Conservation (phyloP, 2,797 vertebrate species). For the Champsocephalus esox region DNA sequence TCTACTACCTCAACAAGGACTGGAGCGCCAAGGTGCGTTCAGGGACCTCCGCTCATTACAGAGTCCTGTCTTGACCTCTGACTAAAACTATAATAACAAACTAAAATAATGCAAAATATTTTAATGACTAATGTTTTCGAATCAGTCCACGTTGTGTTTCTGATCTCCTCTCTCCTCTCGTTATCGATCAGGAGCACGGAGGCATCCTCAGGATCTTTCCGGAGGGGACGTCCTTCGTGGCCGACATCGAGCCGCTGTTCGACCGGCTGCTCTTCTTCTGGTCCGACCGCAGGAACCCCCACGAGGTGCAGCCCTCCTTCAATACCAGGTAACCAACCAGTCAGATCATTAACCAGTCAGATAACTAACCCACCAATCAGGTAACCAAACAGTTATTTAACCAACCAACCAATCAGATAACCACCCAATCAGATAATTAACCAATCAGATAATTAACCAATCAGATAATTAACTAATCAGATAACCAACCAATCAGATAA, state of each 20-base stretch:
- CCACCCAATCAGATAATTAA: too few species aligned
- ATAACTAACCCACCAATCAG: too few species aligned
- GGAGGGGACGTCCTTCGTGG: constrained; percentile 90
- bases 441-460: too few species aligned
- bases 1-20: constrained; percentile 97
- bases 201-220: constrained; percentile 95
- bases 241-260: constrained; percentile 93
- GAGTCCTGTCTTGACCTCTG: background rate
- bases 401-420: too few species aligned
- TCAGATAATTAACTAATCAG: too few species aligned
- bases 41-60: background rate
- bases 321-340: constrained; percentile 85
- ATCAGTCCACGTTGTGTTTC: too few species aligned
- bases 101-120: too few species aligned
- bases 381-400: too few species aligned
- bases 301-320: constrained; percentile 95
- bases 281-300: constrained; percentile 96
- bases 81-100: background rate
- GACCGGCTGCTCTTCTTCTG: constrained; percentile 95
- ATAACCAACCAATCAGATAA: too few species aligned
- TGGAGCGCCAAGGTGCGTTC: constrained; percentile 91
- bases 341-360: background rate
- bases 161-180: background rate
- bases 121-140: too few species aligned
- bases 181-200: constrained; percentile 87